A percentile compares a stretch with the other conserved stretches of the same genome.
Conservation (phyloP, 1,140 invertebrate genomes). For the Sminthurides bifidus region DNA sequence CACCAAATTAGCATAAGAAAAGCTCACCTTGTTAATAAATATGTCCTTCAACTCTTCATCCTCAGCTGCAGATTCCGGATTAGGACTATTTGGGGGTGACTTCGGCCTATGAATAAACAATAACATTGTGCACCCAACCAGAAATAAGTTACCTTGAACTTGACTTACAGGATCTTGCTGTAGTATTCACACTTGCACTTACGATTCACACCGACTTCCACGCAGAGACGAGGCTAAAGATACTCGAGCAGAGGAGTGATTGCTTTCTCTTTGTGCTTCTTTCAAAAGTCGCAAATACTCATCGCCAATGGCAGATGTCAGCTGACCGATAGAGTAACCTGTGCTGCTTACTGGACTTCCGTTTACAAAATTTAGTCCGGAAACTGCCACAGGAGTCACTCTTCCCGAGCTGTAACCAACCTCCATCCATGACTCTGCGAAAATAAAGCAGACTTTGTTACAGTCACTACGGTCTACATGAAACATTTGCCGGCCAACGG, state of each 20-base stretch:
- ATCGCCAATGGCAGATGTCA: constrained; percentile 41
- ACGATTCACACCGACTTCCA: constrained; percentile 36
- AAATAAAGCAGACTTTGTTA: constrained; percentile 9
- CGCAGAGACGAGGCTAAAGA: constrained; percentile 67
- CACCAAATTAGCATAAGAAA: neutral
- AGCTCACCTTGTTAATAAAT: constrained; percentile 61
- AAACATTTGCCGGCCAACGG: too few species aligned
- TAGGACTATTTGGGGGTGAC: constrained; percentile 78
- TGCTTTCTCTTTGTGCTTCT: constrained; percentile 76
- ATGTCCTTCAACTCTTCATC: constrained; percentile 65
- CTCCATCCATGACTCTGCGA: constrained; percentile 76
- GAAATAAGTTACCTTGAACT: neutral
- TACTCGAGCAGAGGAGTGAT: constrained; percentile 67
- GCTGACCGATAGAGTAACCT: constrained; percentile 24
- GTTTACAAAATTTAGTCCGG: constrained; percentile 39
- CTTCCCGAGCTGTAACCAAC: constrained; percentile 50
- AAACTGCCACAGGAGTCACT: constrained; percentile 42
- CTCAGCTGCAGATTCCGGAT: constrained; percentile 55
- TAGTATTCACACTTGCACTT: constrained; percentile 8
- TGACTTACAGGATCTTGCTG: neutral
- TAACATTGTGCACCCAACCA: neutral
- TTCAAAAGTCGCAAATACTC: constrained; percentile 69
- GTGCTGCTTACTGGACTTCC: constrained; percentile 24
- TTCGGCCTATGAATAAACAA: constrained; percentile 48
- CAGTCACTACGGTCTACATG: too few species aligned